These are phyloP conservation scores for Vulpes vulpes DNA, from an alignment of 2,113 vertebrate species.

Conservation along the genomic window DNA sequence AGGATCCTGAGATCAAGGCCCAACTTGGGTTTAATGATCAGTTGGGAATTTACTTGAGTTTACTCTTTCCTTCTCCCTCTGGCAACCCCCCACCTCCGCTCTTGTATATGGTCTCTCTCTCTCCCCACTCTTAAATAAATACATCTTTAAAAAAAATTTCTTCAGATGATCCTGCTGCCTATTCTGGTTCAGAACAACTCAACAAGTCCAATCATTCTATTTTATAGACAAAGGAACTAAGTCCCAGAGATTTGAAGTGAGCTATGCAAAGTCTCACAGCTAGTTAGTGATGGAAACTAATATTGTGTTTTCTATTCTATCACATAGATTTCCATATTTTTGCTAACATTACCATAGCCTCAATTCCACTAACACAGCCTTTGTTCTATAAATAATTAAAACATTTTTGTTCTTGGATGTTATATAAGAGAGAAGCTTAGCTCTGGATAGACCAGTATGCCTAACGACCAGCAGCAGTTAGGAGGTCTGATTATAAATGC, in stretches of 20 bases:
- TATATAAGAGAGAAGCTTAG: neutral
- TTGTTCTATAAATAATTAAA: slow-evolving; percentile 48
- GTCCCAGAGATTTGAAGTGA: slow-evolving; percentile 4
- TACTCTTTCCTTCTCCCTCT: neutral
- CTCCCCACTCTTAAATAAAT: neutral
- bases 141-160: neutral
- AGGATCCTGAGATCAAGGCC: neutral
- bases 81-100: neutral
- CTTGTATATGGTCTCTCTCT: neutral
- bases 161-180: neutral
- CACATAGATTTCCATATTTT: neutral
- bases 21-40: neutral
- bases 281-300: neutral
- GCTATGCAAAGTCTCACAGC: neutral
- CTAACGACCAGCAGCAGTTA: neutral
- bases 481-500: neutral
- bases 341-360: neutral
- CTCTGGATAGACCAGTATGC: neutral
- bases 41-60: neutral
- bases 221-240: neutral
- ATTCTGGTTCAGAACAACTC: neutral
- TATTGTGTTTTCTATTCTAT: neutral
- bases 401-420: neutral
- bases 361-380: neutral
- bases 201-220: neutral